Percentiles rank a stretch among this genome's conserved stretches.
phyloP scores from a whole-genome alignment of 2,113 vertebrate genomes.

The Limnothrissa miodon region DNA sequence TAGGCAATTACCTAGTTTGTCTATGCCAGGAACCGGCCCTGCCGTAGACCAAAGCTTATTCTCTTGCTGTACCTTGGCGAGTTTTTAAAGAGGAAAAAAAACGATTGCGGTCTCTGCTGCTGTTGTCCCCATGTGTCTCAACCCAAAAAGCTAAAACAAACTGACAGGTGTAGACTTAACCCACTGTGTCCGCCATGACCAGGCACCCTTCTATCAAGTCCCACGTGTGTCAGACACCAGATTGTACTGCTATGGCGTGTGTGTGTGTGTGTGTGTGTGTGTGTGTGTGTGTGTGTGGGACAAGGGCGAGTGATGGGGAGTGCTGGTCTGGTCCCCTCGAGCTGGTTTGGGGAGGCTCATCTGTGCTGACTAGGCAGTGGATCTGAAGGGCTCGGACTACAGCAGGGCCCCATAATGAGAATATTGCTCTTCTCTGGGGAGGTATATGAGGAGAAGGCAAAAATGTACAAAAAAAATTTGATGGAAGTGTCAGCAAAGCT shows the following conservation, averaged over 20 bases:
- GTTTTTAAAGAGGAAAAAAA: too few relatives aligned
- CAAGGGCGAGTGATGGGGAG: not conserved
- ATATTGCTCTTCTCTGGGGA: slow-evolving; percentile 5
- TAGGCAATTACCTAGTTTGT: too few relatives aligned
- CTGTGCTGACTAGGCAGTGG: slow-evolving; percentile 41
- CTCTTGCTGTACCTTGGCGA: not conserved
- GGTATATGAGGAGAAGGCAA: not conserved
- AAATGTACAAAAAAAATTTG: not conserved
- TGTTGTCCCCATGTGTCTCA: not conserved
- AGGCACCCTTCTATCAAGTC: not conserved
- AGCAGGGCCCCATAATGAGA: not conserved
- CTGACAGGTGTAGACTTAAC: not conserved
- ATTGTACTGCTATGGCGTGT: not conserved
- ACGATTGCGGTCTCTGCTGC: not conserved
- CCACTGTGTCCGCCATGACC: not conserved
- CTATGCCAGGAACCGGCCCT: too few relatives aligned
- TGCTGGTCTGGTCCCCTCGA: not conserved
- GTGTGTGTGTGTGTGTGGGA: not conserved
- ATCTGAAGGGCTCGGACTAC: slow-evolving; percentile 35
- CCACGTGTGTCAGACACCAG: not conserved
- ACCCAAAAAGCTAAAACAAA: not conserved
- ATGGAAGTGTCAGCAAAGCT: slow-evolving; percentile 23
- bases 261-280: not conserved
- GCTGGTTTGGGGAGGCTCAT: slow-evolving; percentile 29
- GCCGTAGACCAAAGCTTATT: not conserved